Evolutionary conservation across 1,140 invertebrate genomes (phyloP), one percentile per base, ranked within the genome.

Genomic region (Drosophila seguyi): DNA sequence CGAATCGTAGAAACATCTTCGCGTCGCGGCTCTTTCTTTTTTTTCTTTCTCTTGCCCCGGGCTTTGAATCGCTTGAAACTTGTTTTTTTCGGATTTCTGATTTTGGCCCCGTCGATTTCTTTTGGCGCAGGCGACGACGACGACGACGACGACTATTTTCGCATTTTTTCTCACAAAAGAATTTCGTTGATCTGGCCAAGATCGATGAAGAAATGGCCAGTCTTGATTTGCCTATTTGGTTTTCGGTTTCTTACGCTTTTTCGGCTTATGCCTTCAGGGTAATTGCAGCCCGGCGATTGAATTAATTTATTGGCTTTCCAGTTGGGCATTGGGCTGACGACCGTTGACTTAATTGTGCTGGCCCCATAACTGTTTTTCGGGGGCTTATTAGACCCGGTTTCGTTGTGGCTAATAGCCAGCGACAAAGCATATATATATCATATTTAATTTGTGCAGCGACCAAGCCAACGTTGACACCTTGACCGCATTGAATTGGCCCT

Each of bases 81-180:
- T 59, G 83, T 87, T 87, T 87, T 29, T 66, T 42, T 31, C 7
- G 39, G 29, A 59, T 59, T 62, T 45, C 34, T 22, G 36, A 20
- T 50, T 41, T 38, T 41, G 27, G 29, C 60, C 44, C 65, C 25
- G 62, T 53, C 45, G 77, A 87, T 88, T 87, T 87, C 83, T 87
- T 87, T 87, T 69, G 80, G 27, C 72, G 63, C 66, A 36, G 11
- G 34, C 34, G 34, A 36, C 34, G 34, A 13, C 10, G 31, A 69
- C 27, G 27, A 69, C 71, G 75, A 75, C 62, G 31, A 53, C 50
- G 31, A 52, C 29, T 34, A 31, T 83, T 77, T 84, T 83, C 63
- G 80, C 76, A 88, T 84, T 83, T 87, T 88, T 87, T 87, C 83
- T 77, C 84, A 87, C 84, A 83, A 87, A 80, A 88, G 83, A 88